Conservation (phyloP, 2,888 invertebrate genomes). For the Oscheius onirici region DNA sequence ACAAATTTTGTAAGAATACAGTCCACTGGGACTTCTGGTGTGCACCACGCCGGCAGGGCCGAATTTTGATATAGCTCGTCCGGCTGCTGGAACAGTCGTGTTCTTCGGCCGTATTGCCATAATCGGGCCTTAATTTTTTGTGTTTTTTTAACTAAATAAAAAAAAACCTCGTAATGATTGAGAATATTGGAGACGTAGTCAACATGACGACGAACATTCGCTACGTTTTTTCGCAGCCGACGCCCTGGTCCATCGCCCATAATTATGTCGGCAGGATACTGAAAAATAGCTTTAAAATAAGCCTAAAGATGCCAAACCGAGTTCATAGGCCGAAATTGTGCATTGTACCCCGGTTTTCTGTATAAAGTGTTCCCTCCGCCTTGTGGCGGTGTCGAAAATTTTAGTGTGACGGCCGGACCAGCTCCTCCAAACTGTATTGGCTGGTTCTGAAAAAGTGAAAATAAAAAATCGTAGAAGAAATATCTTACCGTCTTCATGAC, state of each 20-base stretch:
- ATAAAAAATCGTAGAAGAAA: neutral
- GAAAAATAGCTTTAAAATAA: too few species aligned
- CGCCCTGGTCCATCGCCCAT: constrained; percentile 56
- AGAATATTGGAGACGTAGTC: constrained; percentile 69
- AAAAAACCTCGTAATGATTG: constrained; percentile 64
- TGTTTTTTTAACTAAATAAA: neutral
- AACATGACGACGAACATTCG: constrained; percentile 69
- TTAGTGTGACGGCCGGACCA: constrained; percentile 5
- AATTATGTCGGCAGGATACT: constrained; percentile 31
- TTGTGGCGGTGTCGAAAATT: constrained; percentile 4
- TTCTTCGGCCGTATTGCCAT: constrained; percentile 92
- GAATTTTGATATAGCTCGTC: constrained; percentile 85
- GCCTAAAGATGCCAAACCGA: too few species aligned
- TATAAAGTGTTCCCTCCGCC: constrained; percentile 16
- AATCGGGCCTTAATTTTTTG: constrained; percentile 80
- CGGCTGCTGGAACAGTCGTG: constrained; percentile 88
- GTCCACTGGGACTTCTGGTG: constrained; percentile 93
- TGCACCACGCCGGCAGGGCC: constrained; percentile 90
- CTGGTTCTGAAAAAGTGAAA: constrained; percentile 3
- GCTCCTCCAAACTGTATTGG: constrained; percentile 27
- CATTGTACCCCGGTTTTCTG: constrained; percentile 25
- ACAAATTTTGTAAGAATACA: constrained; percentile 90
- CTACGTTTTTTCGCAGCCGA: constrained; percentile 69
- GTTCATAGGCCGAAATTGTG: constrained; percentile 19
- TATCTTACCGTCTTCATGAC: constrained; percentile 18